Conservation (phyloP, 2,797 vertebrate genomes). For the Spondyliosoma cantharus region DNA sequence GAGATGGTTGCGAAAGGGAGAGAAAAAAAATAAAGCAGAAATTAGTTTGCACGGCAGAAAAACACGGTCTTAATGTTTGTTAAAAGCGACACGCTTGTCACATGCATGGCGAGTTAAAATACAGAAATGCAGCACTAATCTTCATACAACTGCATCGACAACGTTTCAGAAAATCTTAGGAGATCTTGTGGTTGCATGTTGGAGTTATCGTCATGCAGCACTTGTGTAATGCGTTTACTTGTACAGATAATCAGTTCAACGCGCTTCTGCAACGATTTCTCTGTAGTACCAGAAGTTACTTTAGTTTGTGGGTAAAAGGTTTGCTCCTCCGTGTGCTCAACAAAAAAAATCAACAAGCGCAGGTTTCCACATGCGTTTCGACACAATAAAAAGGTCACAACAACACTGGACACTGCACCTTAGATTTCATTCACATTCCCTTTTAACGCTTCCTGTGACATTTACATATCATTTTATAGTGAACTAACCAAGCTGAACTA, state of each 20-base stretch:
- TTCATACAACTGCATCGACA: background rate
- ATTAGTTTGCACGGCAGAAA: conserved; percentile 6
- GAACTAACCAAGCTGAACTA: background rate
- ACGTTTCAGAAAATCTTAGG: background rate
- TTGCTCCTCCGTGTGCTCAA: background rate
- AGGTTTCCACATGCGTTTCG: background rate
- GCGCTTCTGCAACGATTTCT: background rate
- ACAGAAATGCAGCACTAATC: background rate
- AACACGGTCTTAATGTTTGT: background rate
- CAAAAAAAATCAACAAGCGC: background rate
- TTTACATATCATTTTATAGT: background rate
- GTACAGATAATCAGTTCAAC: background rate
- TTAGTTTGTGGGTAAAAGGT: background rate
- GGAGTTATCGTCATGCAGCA: background rate
- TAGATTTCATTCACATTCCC: background rate
- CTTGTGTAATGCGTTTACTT: background rate
- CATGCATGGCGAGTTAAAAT: background rate
- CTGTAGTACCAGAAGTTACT: background rate
- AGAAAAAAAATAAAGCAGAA: conserved; percentile 1
- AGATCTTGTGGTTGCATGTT: background rate
- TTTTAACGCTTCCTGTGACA: too few relatives aligned
- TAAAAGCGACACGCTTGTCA: background rate
- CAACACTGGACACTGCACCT: background rate
- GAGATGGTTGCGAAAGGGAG: background rate
- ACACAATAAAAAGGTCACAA: background rate